Evolutionary conservation across 2,113 vertebrate species (phyloP).

Genomic region (Zeus faber): DNA sequence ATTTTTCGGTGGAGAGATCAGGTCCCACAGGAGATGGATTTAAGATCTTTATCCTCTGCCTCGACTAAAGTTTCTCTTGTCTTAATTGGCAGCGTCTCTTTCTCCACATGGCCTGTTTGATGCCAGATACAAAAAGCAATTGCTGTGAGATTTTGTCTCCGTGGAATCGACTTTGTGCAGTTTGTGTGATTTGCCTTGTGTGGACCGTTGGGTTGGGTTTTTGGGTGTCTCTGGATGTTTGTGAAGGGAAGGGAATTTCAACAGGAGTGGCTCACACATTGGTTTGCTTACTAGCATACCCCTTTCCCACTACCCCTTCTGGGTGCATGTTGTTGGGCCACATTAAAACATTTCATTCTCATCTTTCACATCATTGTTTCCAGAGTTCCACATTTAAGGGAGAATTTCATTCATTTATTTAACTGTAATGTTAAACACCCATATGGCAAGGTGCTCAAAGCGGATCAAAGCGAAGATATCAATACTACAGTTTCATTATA

Average conservation of each 20-base stretch:
- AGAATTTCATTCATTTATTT: neutral
- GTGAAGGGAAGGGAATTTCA: neutral
- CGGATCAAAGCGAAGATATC: neutral
- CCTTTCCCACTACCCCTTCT: conserved; percentile 9
- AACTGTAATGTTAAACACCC: neutral
- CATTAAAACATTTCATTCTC: no score
- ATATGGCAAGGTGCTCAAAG: neutral
- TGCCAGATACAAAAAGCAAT: neutral
- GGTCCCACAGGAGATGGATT: neutral
- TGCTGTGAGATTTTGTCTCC: neutral
- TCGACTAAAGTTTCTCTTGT: neutral
- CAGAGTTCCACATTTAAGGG: neutral
- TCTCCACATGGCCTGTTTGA: conserved; percentile 4
- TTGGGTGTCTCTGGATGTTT: neutral
- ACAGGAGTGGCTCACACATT: conserved; percentile 8
- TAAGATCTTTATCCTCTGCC: neutral
- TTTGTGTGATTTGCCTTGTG: neutral
- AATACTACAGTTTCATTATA: neutral
- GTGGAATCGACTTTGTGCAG: neutral
- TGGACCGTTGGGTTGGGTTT: neutral
- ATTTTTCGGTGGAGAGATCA: conserved; percentile 11
- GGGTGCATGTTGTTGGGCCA: conserved; percentile 10
- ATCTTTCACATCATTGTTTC: conserved; percentile 11
- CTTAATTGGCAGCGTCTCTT: neutral
- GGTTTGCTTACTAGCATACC: conserved; percentile 15